A percentile compares a stretch with the other conserved stretches of the same genome.
Evolutionary conservation across 1,140 invertebrate genomes (phyloP).

Genomic region (Drosophila pallidifrons): DNA sequence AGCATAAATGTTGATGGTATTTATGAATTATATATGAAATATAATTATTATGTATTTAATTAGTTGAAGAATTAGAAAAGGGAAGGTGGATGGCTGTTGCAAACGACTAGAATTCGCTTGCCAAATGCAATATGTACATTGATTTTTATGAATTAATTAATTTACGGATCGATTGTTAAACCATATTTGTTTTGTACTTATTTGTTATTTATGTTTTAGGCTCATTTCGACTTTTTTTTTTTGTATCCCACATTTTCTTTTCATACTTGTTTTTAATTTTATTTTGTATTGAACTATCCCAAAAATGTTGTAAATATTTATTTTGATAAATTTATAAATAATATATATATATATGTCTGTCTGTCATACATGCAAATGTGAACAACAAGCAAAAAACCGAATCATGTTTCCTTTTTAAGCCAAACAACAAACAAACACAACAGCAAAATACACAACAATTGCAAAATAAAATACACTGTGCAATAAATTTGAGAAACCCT

Average conservation of each 20-base stretch:
- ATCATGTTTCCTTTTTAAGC: conserved; percentile 11
- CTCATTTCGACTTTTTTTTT: conserved; percentile 22
- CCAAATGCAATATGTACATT: conserved; percentile 51
- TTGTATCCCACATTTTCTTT: conserved; percentile 5
- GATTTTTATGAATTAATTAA: conserved; percentile 40
- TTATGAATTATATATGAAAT: conserved; percentile 32
- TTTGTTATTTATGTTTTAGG: conserved; percentile 76
- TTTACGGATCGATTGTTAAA: conserved; percentile 61
- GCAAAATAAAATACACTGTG: conserved; percentile 31
- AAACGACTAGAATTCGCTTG: conserved; percentile 26
- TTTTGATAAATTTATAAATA: conserved; percentile 23
- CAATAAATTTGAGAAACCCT: conserved; percentile 11
- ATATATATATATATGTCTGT: conserved; percentile 7
- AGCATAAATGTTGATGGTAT: conserved; percentile 36
- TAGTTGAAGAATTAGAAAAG: conserved; percentile 3
- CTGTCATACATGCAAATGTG: conserved; percentile 10
- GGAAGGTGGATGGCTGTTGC: background rate
- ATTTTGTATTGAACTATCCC: conserved; percentile 11
- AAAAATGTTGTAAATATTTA: conserved; percentile 22
- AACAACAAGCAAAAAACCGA: conserved; percentile 10
- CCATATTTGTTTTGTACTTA: conserved; percentile 63
- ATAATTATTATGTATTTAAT: conserved; percentile 36
- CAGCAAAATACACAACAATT: conserved; percentile 47
- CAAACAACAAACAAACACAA: conserved; percentile 15
- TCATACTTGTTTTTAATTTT: conserved; percentile 46